These are phyloP conservation scores for Natrix natrix DNA, from an alignment of 2,797 vertebrate species.

Conservation along the genomic window DNA sequence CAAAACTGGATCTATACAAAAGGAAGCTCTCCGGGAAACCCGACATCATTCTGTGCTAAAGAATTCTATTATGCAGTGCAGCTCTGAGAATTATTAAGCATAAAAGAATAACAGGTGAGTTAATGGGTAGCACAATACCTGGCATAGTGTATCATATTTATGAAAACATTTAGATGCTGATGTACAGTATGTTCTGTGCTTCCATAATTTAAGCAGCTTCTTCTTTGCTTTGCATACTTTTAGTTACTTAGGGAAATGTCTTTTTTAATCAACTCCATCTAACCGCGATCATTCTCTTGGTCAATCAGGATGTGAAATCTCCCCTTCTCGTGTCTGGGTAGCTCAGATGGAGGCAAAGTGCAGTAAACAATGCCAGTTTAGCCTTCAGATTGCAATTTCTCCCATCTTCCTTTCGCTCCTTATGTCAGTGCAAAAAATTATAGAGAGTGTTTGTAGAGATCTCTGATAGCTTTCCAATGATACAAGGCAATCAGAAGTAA, in stretches of 20 bases:
- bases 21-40: background rate
- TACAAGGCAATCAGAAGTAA: conserved; percentile 5
- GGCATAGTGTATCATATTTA: background rate
- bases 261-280: background rate
- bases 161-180: background rate
- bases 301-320: conserved; percentile 3
- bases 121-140: background rate
- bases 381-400: background rate
- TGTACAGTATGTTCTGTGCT: background rate
- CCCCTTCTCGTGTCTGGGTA: background rate
- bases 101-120: background rate
- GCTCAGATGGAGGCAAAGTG: background rate
- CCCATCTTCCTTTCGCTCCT: conserved; percentile 4
- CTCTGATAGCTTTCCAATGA: conserved; percentile 7
- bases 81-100: background rate
- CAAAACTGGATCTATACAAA: background rate
- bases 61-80: background rate
- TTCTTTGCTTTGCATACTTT: background rate
- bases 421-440: background rate
- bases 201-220: background rate
- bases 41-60: background rate
- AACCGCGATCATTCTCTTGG: background rate
- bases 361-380: background rate
- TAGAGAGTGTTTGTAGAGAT: background rate
- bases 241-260: background rate